These are phyloP conservation scores for Protonibea diacanthus DNA, from an alignment of 2,797 vertebrate genomes.

Conservation along the genomic window DNA sequence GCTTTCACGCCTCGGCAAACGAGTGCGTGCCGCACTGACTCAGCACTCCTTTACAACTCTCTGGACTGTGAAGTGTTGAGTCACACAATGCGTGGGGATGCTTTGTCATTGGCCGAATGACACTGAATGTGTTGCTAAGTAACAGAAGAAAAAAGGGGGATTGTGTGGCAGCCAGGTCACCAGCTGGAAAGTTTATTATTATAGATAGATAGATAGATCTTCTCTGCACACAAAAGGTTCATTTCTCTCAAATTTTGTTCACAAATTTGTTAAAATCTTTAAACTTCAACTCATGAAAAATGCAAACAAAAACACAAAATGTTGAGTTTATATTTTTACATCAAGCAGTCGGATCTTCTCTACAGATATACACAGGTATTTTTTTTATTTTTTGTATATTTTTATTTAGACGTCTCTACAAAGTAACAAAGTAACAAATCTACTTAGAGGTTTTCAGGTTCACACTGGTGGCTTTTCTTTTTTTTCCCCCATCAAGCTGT, in stretches of 20 bases:
- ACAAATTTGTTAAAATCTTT: no score
- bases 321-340: not conserved
- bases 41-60: slow-evolving; percentile 40
- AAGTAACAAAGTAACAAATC: not conserved
- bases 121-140: slow-evolving; percentile 55
- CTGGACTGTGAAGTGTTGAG: slow-evolving; percentile 44
- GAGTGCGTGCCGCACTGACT: slow-evolving; percentile 25
- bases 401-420: not conserved
- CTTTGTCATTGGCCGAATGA: slow-evolving; percentile 13
- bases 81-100: slow-evolving; percentile 51
- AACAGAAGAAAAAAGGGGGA: slow-evolving; percentile 24
- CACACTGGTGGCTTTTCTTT: no score
- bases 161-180: slow-evolving; percentile 23
- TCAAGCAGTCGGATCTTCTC: not conserved
- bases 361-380: not conserved
- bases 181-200: slow-evolving; percentile 20
- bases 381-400: no score
- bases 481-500: no score
- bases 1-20: not conserved
- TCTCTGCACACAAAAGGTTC: no score
- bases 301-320: not conserved
- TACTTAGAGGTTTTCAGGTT: not conserved
- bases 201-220: not conserved
- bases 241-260: no score
- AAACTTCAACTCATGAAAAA: no score